These are phyloP conservation scores for Phenganax subtilis DNA, from an alignment of 92 coral and sea anemone species.

Conservation along the genomic window DNA sequence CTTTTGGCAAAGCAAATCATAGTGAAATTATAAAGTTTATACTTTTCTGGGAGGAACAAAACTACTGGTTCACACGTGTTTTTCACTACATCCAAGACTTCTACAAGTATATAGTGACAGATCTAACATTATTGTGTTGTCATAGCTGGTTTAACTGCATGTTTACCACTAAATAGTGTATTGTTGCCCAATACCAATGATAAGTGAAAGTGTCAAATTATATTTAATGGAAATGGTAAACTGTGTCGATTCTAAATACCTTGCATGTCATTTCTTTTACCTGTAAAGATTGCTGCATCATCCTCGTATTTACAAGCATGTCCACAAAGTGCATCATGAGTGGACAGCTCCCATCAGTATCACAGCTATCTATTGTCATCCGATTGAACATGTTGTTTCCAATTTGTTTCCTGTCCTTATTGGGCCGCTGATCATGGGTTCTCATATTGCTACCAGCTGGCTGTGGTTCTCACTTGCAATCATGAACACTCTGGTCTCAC, in stretches of 20 bases:
- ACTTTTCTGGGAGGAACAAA: too few species aligned
- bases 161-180: too few species aligned
- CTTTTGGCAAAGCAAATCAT: too few species aligned
- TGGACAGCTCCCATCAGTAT: constrained; percentile 96
- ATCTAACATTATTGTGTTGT: too few species aligned
- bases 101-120: too few species aligned
- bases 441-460: constrained; percentile 95
- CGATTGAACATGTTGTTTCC: constrained; percentile 74
- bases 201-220: too few species aligned
- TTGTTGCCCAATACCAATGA: too few species aligned
- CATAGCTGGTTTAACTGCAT: too few species aligned
- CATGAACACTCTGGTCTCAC: constrained; percentile 75
- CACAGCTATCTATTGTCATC: constrained; percentile 78
- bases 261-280: not conserved
- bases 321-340: constrained; percentile 92
- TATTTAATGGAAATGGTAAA: too few species aligned
- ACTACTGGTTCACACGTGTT: too few species aligned
- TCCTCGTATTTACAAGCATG: constrained; percentile 76
- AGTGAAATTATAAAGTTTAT: too few species aligned
- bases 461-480: constrained; percentile 83
- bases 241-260: not conserved
- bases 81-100: too few species aligned
- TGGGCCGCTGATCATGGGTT: constrained; percentile 96
- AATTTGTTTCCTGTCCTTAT: constrained; percentile 68
- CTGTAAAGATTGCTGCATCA: constrained; percentile 73